Evolutionary conservation across 1,140 invertebrate species (phyloP).

Genomic region (Caenorhabditis brenneri): DNA sequence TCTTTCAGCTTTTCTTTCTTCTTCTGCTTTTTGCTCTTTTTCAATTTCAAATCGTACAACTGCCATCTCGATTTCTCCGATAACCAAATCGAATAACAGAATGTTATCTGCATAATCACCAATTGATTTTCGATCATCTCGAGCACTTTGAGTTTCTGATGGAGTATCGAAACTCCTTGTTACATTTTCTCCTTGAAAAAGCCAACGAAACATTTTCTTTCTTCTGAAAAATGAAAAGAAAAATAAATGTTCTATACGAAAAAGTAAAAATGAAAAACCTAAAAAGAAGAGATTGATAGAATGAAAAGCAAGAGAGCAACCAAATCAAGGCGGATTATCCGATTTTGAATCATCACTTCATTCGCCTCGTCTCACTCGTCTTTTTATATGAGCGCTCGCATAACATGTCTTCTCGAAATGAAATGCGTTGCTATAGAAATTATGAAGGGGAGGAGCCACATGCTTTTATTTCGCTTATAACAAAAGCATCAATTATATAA

Average conservation of each 20-base stretch:
- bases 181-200: not conserved
- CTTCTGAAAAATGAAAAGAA: not conserved
- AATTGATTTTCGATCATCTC: not conserved
- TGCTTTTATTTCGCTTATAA: not conserved
- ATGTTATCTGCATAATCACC: slow-evolving; percentile 4
- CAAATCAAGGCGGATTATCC: slow-evolving; percentile 22
- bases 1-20: slow-evolving; percentile 31
- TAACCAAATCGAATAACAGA: slow-evolving; percentile 1
- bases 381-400: not conserved
- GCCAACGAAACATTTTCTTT: not conserved
- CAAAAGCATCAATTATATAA: not conserved
- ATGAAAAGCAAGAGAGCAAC: not conserved
- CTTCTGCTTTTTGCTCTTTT: slow-evolving; percentile 1
- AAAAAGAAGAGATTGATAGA: not conserved
- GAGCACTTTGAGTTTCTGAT: slow-evolving; percentile 16
- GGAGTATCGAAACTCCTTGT: slow-evolving; percentile 13
- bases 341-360: not conserved
- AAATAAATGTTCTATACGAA: no score
- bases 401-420: not conserved
- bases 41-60: not conserved
- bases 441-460: not conserved
- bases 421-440: slow-evolving; percentile 2
- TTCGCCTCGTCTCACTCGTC: no score
- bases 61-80: slow-evolving; percentile 10
- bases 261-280: not conserved